phyloP scores from a whole-genome alignment of 2,888 invertebrate species.

The Hydriomena furcata region DNA sequence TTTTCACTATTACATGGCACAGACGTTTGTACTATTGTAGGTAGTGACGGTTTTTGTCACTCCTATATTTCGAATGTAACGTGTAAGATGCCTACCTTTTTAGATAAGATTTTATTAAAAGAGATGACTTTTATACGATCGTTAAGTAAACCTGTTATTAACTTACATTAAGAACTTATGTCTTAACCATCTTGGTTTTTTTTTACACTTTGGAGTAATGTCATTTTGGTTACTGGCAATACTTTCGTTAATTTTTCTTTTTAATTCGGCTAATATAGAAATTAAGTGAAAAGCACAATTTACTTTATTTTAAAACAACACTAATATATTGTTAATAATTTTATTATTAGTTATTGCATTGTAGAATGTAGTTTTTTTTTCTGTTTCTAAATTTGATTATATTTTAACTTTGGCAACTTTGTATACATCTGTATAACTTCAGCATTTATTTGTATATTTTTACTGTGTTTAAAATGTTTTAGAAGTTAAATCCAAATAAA shows the following conservation, averaged over 20 bases:
- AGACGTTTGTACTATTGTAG: constrained; percentile 64
- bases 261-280: constrained; percentile 79
- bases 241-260: constrained; percentile 50
- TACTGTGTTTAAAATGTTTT: constrained; percentile 80
- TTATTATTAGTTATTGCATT: constrained; percentile 71
- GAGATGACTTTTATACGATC: constrained; percentile 83
- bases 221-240: constrained; percentile 52
- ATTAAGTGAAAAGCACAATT: constrained; percentile 78
- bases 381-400: constrained; percentile 57
- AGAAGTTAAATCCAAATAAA: constrained; percentile 81
- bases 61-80: constrained; percentile 46
- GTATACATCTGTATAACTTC: constrained; percentile 59
- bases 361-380: constrained; percentile 55
- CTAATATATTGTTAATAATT: constrained; percentile 82
- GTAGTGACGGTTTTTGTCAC: constrained; percentile 57
- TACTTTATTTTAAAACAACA: constrained; percentile 70
- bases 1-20: constrained; percentile 66
- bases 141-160: constrained; percentile 81
- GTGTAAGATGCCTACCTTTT: constrained; percentile 73
- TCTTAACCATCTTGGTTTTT: constrained; percentile 67
- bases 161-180: constrained; percentile 78
- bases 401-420: constrained; percentile 68
- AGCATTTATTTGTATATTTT: constrained; percentile 80
- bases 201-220: constrained; percentile 44
- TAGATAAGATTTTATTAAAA: constrained; percentile 80